Percentiles rank a stretch among this genome's conserved stretches.
phyloP scores from a whole-genome alignment of 2,113 vertebrate genomes.

The Chionis minor region DNA sequence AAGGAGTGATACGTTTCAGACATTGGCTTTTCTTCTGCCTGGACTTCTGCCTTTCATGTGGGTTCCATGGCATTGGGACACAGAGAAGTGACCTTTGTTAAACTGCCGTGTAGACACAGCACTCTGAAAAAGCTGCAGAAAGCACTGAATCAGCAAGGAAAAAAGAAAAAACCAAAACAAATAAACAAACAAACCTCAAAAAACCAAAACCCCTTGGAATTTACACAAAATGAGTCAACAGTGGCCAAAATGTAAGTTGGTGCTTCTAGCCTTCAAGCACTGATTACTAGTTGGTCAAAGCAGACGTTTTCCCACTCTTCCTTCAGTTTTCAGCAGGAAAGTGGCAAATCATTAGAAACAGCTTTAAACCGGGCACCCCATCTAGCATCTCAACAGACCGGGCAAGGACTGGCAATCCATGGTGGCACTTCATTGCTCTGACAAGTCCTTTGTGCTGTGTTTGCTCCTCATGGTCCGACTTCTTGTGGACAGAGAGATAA shows the following conservation, averaged over 20 bases:
- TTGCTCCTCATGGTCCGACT: accelerated
- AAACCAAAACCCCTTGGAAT: not conserved
- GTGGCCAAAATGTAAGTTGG: not conserved
- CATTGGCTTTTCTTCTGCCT: not conserved
- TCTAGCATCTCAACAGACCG: not conserved
- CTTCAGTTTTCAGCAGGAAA: not conserved
- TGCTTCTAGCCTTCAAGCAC: not conserved
- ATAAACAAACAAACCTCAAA: too few species aligned
- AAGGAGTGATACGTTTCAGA: not conserved
- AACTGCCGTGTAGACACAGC: not conserved
- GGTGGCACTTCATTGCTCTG: not conserved
- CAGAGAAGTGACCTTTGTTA: not conserved
- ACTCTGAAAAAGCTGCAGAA: not conserved
- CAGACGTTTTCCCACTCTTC: not conserved
- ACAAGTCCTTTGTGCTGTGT: not conserved
- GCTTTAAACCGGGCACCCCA: not conserved
- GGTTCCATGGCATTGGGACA: accelerated
- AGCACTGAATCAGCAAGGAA: not conserved
- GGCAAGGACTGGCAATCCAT: not conserved
- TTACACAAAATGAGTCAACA: not conserved
- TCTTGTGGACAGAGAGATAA: accelerated
- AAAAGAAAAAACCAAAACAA: too few species aligned
- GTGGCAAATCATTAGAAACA: not conserved
- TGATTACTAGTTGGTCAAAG: not conserved
- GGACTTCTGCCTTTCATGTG: accelerated